Evolutionary conservation across 2,113 vertebrate genomes (phyloP).

Genomic region (Erythrocebus patas): DNA sequence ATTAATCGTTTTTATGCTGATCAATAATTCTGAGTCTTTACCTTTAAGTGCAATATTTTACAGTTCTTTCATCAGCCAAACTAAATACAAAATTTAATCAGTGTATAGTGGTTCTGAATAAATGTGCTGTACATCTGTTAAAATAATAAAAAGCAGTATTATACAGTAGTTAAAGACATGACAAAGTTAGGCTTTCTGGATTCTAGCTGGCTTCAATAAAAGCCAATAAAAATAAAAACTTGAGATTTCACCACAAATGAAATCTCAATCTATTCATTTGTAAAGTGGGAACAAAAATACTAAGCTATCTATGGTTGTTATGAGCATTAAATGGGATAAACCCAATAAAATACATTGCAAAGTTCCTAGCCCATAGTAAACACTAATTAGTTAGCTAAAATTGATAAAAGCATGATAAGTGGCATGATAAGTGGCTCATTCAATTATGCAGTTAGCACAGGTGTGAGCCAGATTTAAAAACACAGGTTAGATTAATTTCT

Average conservation of each 20-base stretch:
- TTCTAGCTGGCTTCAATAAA: background rate
- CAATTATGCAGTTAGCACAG: background rate
- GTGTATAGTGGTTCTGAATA: background rate
- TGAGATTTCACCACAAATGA: background rate
- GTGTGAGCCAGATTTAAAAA: background rate
- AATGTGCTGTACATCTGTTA: background rate
- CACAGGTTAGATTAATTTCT: background rate
- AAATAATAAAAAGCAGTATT: background rate
- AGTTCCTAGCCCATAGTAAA: background rate
- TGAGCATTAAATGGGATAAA: background rate
- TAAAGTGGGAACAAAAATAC: background rate
- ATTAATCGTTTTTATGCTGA: background rate
- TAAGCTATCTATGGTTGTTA: background rate
- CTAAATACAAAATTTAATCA: background rate
- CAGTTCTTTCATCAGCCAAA: background rate
- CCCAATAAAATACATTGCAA: background rate
- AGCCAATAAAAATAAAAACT: no score
- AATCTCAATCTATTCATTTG: background rate
- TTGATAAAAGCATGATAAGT: background rate
- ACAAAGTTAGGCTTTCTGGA: background rate
- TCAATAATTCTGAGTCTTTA: background rate
- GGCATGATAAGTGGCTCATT: background rate
- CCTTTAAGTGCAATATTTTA: background rate
- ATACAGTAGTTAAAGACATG: background rate
- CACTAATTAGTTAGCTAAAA: background rate